Evolutionary conservation across 2,797 vertebrate genomes (phyloP), one percentile per base, ranked within the genome.

Genomic region (Falco cherrug): DNA sequence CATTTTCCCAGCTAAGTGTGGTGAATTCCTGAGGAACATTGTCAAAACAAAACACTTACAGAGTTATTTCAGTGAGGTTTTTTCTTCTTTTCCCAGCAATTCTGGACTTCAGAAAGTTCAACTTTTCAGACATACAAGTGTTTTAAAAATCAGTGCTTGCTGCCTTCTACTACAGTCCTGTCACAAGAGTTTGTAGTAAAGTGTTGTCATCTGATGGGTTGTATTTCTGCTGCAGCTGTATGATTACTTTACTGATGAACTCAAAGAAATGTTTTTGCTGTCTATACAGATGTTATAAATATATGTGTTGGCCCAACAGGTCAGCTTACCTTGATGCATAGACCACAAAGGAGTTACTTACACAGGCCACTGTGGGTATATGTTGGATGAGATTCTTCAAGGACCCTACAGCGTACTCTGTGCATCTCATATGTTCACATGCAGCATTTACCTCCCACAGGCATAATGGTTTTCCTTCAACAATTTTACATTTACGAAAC

Each of bases 41-140:
- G 97, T 98, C 98, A 97, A 97, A 98, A 97, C 97, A 97, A 96
- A 96, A 93, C 39, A 89, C 95, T 96, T 92, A 84, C 53, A 28
- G 69, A 97, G 92, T 97, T 92, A 84, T 84, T 95, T 95, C 48
- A 6, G 35, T 67, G 31, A 10, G 0, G 37, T 82, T 87, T 59
- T 87, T 84, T 59, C 54, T 70, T 41, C 74, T 67, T 91, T 92
- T 92, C 13, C 75, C 77, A 74, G 78, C 64, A 87, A 69, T 88
- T 95, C 70, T 96, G 95, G 96, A 90, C 92, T 92, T 95, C 31
- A 88, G 87, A 90, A 96, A 91, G 93, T 79, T 88, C 85, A 87
- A 35, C 79, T 94, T 95, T 92, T 96, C 64, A 83, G 86, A 84
- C 48, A 51, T 51, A 63, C 9, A n/a, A 77, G 51, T 92, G 67